Evolutionary conservation across 2,888 invertebrate genomes (phyloP).

Genomic region (Lithodes maja): DNA sequence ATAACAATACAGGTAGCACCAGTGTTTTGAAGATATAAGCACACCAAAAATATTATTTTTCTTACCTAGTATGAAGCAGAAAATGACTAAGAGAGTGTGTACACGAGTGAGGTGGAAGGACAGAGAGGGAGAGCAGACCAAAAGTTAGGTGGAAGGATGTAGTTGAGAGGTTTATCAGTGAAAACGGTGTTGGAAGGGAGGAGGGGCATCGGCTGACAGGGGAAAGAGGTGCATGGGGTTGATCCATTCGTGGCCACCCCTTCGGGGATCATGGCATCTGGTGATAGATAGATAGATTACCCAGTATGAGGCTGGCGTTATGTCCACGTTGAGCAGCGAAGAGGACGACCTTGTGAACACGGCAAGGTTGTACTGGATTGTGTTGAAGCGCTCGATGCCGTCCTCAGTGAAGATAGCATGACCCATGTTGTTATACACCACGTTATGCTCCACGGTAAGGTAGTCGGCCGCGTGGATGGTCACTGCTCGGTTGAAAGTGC

Average conservation of each 20-base stretch:
- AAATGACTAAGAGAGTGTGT: neutral
- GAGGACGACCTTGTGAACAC: constrained; percentile 64
- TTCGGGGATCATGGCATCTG: neutral
- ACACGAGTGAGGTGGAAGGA: neutral
- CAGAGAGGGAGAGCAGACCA: neutral
- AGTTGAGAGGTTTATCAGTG: neutral
- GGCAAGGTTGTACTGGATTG: constrained; percentile 65
- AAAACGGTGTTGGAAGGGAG: neutral
- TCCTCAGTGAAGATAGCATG: constrained; percentile 74
- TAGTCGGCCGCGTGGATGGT: constrained; percentile 73
- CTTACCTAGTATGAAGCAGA: too few species aligned
- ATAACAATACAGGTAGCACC: too few species aligned
- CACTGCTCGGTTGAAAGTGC: constrained; percentile 73
- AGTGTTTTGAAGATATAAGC: too few species aligned
- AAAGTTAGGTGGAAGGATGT: neutral
- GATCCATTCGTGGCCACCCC: neutral
- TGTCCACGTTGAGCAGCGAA: constrained; percentile 66
- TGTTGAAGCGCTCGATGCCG: constrained; percentile 72
- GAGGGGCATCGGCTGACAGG: neutral
- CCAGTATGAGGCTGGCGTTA: constrained; percentile 66
- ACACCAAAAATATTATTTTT: too few species aligned
- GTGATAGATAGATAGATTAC: constrained; percentile 15
- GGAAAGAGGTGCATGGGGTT: neutral
- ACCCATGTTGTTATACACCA: constrained; percentile 73
- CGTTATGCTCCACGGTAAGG: constrained; percentile 72